Evolutionary conservation across 2,797 vertebrate genomes (phyloP), one percentile per base, ranked within the genome.

Genomic region (Todus mexicanus): DNA sequence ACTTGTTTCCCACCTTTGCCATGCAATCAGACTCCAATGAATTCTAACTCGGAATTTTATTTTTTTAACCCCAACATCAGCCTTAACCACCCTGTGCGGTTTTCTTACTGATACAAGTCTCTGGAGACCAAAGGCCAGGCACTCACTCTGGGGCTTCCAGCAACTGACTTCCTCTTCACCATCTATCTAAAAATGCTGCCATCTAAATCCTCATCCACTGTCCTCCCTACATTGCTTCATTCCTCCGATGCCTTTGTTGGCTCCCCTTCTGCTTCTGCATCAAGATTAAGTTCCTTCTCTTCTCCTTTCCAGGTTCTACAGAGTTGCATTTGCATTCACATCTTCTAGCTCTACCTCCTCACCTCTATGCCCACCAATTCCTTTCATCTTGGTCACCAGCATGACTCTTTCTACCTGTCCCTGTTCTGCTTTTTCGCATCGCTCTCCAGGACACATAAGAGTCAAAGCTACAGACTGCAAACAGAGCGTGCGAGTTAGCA

Each of bases 361-460:
- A 29, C 2, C n/a, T 29, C 45, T 31, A 2, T 5, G 17, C 7
- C 35, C 22, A 57, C 20, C 0, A 0, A 6, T 3, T 43, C 20
- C 25, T 59, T 82, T 35, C 11, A 14, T 21, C 43, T 19, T 57
- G 43, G 29, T 25, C 64, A 79, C 22, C 21, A 29, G 9, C 11
- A 7, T 9, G 2, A 56, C 26, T 40, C 40, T 35, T 45, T 22
- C 53, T 38, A 3, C 37, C 27, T 35, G 40, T 12, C 48, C 81
- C 37, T 42, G 43, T 33, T 64, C 43, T 50, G 37, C 31, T 53
- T 85, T 56, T 53, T 40, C 53, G 7, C 1, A 6, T 12, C 6
- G 3, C 40, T 65, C n/a, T 37, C 53, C 12, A 9, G 0, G 1
- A n/a, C 27, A 69, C 8, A 0, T 1, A 18, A 16, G 19, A 77